Evolutionary conservation across 2,113 vertebrate genomes (phyloP), one percentile per base, ranked within the genome.

Genomic region (Bettongia penicillata): DNA sequence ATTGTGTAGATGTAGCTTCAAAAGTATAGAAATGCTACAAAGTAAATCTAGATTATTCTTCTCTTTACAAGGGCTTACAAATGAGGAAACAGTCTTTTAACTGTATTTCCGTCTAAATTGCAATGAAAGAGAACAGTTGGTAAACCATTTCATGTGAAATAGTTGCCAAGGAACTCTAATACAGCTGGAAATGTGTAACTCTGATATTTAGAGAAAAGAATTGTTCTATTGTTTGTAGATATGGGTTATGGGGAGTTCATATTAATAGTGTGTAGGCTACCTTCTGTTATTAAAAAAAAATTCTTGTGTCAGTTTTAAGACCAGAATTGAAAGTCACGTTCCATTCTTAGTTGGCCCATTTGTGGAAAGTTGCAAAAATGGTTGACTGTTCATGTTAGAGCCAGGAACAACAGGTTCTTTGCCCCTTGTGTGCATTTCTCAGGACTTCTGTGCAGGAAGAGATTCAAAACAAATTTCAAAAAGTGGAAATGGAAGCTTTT

Each of bases 61-160:
- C 22, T 91, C 14, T 23, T 61, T n/a, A 0, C 90, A 94, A 53
- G 52, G 37, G 51, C 92, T 93, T 90, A 51, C 89, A 96, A 95
- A 57, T 61, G 84, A 94, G 43, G 51, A 89, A 48, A 93, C 92
- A 89, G 91, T 96, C 90, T 53, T 92, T 91, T 90, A 91, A 93
- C 0, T 31, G 94, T 91, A 93, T 93, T 96, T 97, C 10, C 91
- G 5, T 89, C 31, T 94, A 19, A 93, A 52, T 93, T 16, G 91
- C 94, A 96, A 95, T 90, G 25, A 48, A 43, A 95, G 55, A 92
- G 95, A 95, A 94, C 91, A 90, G 11, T 90, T 92, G 5, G 16
- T 37, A 6, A 94, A 94, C 23, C 51, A 57, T 92, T 94, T 92
- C 25, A 89, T 26, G 49, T 94, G 51, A 11, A 49, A 50, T 47